These are phyloP conservation scores for Leucosticte australis DNA, from an alignment of 2,113 vertebrate genomes.

Conservation along the genomic window DNA sequence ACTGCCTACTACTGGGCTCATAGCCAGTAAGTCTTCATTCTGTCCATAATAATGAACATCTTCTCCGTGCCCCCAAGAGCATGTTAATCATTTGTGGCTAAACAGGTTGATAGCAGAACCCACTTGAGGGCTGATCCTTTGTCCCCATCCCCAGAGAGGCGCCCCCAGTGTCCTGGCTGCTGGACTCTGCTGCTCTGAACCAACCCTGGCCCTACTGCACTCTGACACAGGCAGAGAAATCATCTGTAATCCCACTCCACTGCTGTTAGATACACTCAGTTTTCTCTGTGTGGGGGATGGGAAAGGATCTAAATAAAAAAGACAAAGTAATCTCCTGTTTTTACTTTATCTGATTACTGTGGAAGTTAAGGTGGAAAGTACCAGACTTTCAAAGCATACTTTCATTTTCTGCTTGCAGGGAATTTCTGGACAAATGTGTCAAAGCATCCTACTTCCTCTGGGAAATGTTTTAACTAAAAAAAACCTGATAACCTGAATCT, in stretches of 20 bases:
- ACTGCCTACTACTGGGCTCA: background rate
- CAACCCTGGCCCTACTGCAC: fast-evolving
- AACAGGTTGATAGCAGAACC: background rate
- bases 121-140: background rate
- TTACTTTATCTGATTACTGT: background rate
- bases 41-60: background rate
- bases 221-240: background rate
- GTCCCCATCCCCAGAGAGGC: background rate
- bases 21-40: background rate
- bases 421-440: background rate
- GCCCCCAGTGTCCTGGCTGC: background rate
- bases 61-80: background rate
- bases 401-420: background rate
- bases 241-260: background rate
- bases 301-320: background rate
- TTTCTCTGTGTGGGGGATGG: background rate
- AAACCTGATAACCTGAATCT: background rate
- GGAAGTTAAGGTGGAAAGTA: background rate
- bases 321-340: background rate
- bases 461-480: background rate
- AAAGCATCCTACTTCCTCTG: background rate
- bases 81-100: fast-evolving
- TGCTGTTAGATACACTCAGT: fast-evolving
- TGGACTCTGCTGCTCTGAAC: background rate
- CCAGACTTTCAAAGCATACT: background rate